Evolutionary conservation across 2,888 invertebrate genomes (phyloP), one percentile per base, ranked within the genome.

Genomic region (Yponomeuta plumbellus): DNA sequence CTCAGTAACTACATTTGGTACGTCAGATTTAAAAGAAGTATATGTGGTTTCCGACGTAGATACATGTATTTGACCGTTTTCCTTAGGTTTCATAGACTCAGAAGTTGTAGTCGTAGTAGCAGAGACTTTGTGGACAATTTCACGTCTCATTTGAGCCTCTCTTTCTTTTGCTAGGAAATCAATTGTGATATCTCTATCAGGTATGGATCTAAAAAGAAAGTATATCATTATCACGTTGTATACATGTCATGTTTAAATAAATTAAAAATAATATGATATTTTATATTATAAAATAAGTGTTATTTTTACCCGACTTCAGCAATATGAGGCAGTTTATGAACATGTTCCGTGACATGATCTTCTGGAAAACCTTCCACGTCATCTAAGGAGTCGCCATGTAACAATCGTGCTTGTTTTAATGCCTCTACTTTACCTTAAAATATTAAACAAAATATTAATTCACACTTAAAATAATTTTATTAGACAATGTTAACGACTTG

Each of bases 361-460:
- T 91, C 91, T 40, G 91, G 92, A 62, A 92, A 92, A 44, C 88
- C 91, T 84, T 92, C 92, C 1, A 91, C 91, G 56, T 92, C 92
- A 77, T 92, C 92, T 67, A 92, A 77, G 5, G 92, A 92, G 72
- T 92, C 92, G 57, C 92, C 91, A 67, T 91, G 91, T 1, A 82
- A 84, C 67, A 91, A 71, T 71, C 81, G 88, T 17, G 85, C 77
- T 8, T 81, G 69, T 74, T 85, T 89, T 0, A 77, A 72, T 61
- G 34, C 39, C 39, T 65, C 65, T 58, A 22, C 1, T 65, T 65
- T 65, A 34, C 61, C 61, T n/a, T 61, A 26, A 17, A 61, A 34
- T 61, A 61, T 22, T 21, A 21, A 59, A 59, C 23, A 22, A 13
- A 59, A 10, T 21, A n/a, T 22, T 11, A 20, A 59, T 10, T 21